Conservation (phyloP, 2,888 invertebrate species). For the Zaprionus obscuricornis region DNA sequence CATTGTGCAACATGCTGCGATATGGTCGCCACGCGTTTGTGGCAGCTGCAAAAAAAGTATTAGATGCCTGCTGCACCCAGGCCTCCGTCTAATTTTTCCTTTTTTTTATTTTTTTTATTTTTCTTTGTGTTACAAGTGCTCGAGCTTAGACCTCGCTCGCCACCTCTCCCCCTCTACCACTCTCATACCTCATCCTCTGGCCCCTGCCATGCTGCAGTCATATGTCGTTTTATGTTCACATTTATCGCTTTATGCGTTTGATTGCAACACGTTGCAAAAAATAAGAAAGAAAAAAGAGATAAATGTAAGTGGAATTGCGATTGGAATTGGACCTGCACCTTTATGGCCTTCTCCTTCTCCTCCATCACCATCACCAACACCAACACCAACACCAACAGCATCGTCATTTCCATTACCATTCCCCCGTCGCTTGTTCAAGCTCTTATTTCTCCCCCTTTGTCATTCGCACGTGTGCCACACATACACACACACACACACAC, state of each 20-base stretch:
- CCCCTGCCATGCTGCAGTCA: constrained; percentile 31
- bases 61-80: constrained; percentile 42
- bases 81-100: constrained; percentile 10
- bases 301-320: constrained; percentile 20
- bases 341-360: constrained; percentile 56
- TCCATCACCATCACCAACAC: constrained; percentile 25
- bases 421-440: background rate
- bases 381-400: constrained; percentile 20
- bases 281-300: no score
- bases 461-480: constrained; percentile 62
- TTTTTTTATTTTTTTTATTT: constrained; percentile 21
- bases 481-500: no score
- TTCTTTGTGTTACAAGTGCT: constrained; percentile 19
- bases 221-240: constrained; percentile 45
- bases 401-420: constrained; percentile 1
- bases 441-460: constrained; percentile 3
- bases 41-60: constrained; percentile 46
- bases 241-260: constrained; percentile 47
- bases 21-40: constrained; percentile 42
- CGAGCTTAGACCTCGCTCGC: background rate
- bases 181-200: background rate
- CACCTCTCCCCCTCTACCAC: background rate
- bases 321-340: constrained; percentile 65
- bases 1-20: constrained; percentile 66
- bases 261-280: constrained; percentile 53